Evolutionary conservation across 2,113 vertebrate genomes (phyloP), one percentile per base, ranked within the genome.

Genomic region (Symphodus melops): DNA sequence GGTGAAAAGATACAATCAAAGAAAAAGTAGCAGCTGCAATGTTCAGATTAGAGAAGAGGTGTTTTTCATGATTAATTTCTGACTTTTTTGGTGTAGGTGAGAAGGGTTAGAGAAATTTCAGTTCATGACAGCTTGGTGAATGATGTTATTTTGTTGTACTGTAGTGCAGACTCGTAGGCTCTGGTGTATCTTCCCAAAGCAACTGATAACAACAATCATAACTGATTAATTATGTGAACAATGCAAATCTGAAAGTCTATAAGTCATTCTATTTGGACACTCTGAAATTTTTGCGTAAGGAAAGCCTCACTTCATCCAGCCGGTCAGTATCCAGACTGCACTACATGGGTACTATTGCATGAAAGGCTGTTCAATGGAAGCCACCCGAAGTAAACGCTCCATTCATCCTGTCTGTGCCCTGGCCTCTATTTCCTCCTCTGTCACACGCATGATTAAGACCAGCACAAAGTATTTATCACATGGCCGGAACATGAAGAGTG

Each of bases 381-480:
- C 88, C 77, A 80, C 72, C 76, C 16, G 61, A 79, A 83, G 82
- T 87, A 88, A 88, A 89, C 52, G 86, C 86, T 81, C 86, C 81
- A 87, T 89, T 91, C 83, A 82, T 86, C 78, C 83, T 83, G 84
- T 79, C 72, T 86, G 75, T 72, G 70, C 78, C 20, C 66, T 44
- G 60, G 85, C 74, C 81, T 87, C 80, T 81, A 86, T 88, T 92
- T 90, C 88, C 89, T 88, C 89, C 62, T 77, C 83, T 87, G 88
- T 91, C 93, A 86, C 88, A 91, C 66, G 89, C 90, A 86, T 91
- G 89, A 92, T 93, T 93, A 92, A 87, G 87, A 88, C 79, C 88
- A 88, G 89, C 86, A 84, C 81, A 77, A 88, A 85, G 86, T 84
- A 84, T 92, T 92, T 84, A 81, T 91, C 85, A 87, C 75, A 79